Evolutionary conservation across 2,797 vertebrate genomes (phyloP), one percentile per base, ranked within the genome.

Genomic region (Florisuga fusca): DNA sequence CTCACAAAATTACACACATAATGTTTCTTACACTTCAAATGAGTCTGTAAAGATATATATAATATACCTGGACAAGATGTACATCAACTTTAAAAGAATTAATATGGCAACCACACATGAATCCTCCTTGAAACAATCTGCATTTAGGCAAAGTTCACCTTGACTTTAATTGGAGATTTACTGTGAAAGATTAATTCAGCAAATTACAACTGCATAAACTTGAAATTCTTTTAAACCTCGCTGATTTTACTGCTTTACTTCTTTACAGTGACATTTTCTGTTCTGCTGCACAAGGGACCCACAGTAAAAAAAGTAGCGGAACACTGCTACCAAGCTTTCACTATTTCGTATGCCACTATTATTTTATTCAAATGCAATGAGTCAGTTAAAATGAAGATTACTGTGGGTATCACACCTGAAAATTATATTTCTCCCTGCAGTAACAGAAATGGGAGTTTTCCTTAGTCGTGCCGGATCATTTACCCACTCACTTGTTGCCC

Each of bases 401-500:
- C 64, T 67, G 51, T 38, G 38, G 29, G 18, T 77, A 72, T 78
- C 58, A 77, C 50, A 57, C 31, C 71, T 59, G 38, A 90, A 95
- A 96, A 87, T 31, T 8, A 8, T 64, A 41, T 92, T 84, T 89
- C 61, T 88, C 59, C 38, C 34, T 67, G 31, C 58, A 94, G 74
- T 41, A 78, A 68, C 23, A 81, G 78, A 92, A 95, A 64, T n/a
- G 20, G 36, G 53, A 93, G 27, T 54, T 26, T 85, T 89, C 27
- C 46, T 85, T 64, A 68, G 48, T 72, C 84, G 51, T 90, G 21
- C 48, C 74, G 75, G 62, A 76, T 86, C 4, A 0, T 79, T 80
- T 96, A 87, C 38, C 55, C 64, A 78, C 48, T 87, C 1, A 2
- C 57, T 84, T 75, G 93, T 93, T 96, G 92, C 92, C 59, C 67